Conservation (phyloP, 2,888 invertebrate species). For the Archaeoteleia sp. region DNA sequence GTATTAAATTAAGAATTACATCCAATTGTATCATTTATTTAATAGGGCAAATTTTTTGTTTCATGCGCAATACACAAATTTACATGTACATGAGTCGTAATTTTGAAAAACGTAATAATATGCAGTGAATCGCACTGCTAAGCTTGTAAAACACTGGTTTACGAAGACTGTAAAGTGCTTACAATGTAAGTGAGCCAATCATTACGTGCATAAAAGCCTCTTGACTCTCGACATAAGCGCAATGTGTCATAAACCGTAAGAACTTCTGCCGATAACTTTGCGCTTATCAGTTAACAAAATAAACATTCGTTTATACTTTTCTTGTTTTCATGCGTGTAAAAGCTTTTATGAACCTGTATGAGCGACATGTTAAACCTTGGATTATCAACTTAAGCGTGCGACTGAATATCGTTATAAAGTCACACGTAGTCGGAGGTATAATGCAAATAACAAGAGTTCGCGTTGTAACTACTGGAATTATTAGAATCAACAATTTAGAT, state of each 20-base stretch:
- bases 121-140: conserved; percentile 2
- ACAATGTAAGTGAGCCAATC: conserved; percentile 35
- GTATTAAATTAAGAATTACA: no score
- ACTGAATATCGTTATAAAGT: conserved; percentile 14
- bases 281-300: conserved; percentile 20
- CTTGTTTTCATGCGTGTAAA: conserved; percentile 6
- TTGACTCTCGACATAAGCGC: conserved; percentile 20
- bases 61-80: neutral
- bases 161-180: conserved; percentile 42
- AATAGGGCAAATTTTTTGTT: neutral
- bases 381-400: conserved; percentile 27
- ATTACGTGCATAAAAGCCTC: conserved; percentile 26
- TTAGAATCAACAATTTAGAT: neutral
- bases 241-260: conserved; percentile 26
- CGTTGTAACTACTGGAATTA: conserved; percentile 17
- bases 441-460: conserved; percentile 18
- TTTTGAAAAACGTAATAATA: conserved; percentile 13
- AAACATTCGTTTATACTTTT: conserved; percentile 11
- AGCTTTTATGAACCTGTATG: conserved; percentile 20
- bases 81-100: conserved; percentile 2
- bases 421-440: conserved; percentile 18
- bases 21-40: no score
- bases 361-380: conserved; percentile 21
- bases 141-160: conserved; percentile 44
- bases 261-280: conserved; percentile 23